Evolutionary conservation across 2,888 invertebrate genomes (phyloP).

Genomic region (Eretmocerus hayati): DNA sequence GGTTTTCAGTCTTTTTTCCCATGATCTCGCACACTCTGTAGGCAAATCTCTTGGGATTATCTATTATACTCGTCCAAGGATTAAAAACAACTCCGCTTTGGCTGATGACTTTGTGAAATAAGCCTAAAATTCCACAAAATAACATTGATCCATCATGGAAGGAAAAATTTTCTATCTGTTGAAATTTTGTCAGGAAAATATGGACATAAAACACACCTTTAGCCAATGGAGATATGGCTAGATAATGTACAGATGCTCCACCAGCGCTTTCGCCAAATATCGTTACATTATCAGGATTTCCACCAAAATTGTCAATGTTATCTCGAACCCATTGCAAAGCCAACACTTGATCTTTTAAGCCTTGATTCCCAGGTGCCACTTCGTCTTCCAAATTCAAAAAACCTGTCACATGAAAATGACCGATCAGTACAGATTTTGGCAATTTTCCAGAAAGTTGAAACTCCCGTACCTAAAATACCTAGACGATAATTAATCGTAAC

Average conservation of each 20-base stretch:
- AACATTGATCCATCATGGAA: background rate
- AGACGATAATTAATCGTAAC: slow-evolving; percentile 39
- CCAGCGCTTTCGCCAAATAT: slow-evolving; percentile 33
- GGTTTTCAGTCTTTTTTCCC: slow-evolving; percentile 29
- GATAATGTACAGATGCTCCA: slow-evolving; percentile 26
- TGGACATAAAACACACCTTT: no score
- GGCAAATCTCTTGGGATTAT: slow-evolving; percentile 23
- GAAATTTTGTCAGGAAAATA: slow-evolving; percentile 1
- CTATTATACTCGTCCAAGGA: slow-evolving; percentile 25
- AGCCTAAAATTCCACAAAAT: slow-evolving; percentile 26
- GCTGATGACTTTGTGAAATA: slow-evolving; percentile 37
- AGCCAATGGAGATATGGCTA: slow-evolving; percentile 23
- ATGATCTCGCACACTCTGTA: slow-evolving; percentile 27
- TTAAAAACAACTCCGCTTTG: slow-evolving; percentile 34
- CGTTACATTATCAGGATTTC: slow-evolving; percentile 31
- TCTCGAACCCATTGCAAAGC: slow-evolving; percentile 29
- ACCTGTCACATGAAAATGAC: slow-evolving; percentile 14
- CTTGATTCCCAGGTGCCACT: slow-evolving; percentile 29
- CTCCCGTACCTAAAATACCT: slow-evolving; percentile 27
- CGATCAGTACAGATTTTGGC: background rate
- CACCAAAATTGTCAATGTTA: slow-evolving; percentile 29
- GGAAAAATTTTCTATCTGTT: background rate
- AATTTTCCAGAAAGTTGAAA: no score
- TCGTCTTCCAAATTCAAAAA: slow-evolving; percentile 27
- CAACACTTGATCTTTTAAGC: slow-evolving; percentile 31